Evolutionary conservation across 1,140 invertebrate species (phyloP), one percentile per base, ranked within the genome.

Genomic region (Lucilia sericata): DNA sequence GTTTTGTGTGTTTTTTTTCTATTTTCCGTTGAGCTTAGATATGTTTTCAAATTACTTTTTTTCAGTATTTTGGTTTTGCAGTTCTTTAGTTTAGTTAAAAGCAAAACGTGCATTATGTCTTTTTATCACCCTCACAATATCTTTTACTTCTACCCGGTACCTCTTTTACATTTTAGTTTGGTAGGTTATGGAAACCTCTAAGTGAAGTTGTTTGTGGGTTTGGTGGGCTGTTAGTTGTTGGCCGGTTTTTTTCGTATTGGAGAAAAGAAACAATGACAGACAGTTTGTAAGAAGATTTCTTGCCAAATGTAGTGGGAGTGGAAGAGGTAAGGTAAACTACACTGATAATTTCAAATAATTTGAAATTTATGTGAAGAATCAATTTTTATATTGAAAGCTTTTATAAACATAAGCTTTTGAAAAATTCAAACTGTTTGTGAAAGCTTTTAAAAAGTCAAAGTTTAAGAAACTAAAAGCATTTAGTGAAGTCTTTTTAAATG

Each of bases 101-200:
- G 55, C 25, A 30, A 70, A 80, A 80, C 76, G 76, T 80, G 76
- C 42, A 80, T 49, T 80, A 10, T 80, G 76, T 21, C 76, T 80
- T 49, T 80, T 80, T 80, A 80, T 80, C 76, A 49, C 76, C 76
- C 76, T 49, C 76, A 80, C 76, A 80, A 80, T 80, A 80, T 80
- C 76, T 80, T 80, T 21, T 51, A 17, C 47, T 80, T 36, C 25
- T 78, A 42, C 17, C 55, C 55, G 19, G 4, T 60, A 1, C 55
- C 55, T 60, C 14, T 60, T 14, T 60, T 17, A 5, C 17, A 17
- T 60, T 60, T 60, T 60, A 2, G 55, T 14, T 30, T 7, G 14
- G 0, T n/a, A n/a, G 13, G 2, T 60, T 60, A 60, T 7, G 42
- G 14, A 60, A 60, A 60, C 55, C 14, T 17, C 14, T 5, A 17